Percentiles rank a stretch among this genome's conserved stretches.
Conservation (phyloP, 2,113 vertebrate genomes). For the Bos indicus region DNA sequence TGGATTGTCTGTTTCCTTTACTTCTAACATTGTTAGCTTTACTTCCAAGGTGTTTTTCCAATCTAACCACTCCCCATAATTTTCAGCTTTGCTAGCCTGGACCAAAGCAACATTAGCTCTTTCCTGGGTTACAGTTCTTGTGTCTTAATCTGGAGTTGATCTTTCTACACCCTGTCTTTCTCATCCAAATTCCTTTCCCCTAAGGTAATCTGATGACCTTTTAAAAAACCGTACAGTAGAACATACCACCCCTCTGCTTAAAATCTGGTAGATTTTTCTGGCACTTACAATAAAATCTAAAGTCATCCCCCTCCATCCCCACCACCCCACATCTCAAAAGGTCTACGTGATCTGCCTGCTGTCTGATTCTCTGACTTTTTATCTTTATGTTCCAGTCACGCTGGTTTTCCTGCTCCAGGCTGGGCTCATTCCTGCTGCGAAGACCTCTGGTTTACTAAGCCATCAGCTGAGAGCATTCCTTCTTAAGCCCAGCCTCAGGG, state of each 20-base stretch:
- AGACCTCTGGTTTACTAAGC: not conserved
- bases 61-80: not conserved
- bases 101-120: not conserved
- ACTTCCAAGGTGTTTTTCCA: not conserved
- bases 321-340: not conserved
- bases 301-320: accelerated
- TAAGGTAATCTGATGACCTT: not conserved
- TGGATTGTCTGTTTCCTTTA: not conserved
- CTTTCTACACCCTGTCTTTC: not conserved
- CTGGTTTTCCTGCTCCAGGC: not conserved
- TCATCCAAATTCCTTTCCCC: not conserved
- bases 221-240: not conserved
- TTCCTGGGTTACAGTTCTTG: not conserved
- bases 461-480: not conserved
- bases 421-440: accelerated
- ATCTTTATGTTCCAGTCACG: not conserved
- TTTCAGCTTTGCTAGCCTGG: not conserved
- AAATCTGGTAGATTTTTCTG: not conserved
- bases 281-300: not conserved
- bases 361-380: not conserved
- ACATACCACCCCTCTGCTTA: not conserved
- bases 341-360: too few species aligned
- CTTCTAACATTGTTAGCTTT: not conserved
- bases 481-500: not conserved
- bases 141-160: not conserved